These are phyloP conservation scores for Pyrocoelia pectoralis DNA, from an alignment of 2,888 invertebrate genomes.

Conservation along the genomic window DNA sequence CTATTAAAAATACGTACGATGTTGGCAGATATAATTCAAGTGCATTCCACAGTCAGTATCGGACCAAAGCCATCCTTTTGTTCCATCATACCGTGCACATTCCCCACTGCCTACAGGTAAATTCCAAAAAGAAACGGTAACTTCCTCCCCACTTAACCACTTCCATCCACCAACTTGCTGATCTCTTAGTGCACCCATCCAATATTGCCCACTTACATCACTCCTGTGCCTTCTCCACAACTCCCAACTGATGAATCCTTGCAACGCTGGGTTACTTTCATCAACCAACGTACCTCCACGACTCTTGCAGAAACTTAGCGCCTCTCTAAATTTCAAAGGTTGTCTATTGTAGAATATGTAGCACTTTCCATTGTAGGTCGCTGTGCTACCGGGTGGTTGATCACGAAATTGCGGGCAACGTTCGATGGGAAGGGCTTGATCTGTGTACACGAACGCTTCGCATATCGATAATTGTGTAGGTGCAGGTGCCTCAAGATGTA, in stretches of 20 bases:
- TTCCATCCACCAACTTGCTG: conserved; percentile 84
- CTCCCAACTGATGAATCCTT: conserved; percentile 95
- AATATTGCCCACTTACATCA: conserved; percentile 91
- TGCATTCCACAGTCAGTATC: conserved; percentile 87
- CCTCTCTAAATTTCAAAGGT: conserved; percentile 80
- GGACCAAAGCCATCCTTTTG: conserved; percentile 95
- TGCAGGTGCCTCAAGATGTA: conserved; percentile 80
- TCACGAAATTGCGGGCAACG: conserved; percentile 92
- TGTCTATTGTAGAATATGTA: conserved; percentile 93
- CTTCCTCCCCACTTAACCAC: conserved; percentile 89
- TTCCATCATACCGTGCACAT: conserved; percentile 90
- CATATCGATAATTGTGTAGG: conserved; percentile 87
- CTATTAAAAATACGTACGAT: conserved; percentile 81
- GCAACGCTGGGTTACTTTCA: conserved; percentile 91
- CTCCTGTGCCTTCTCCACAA: conserved; percentile 89
- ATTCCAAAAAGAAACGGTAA: conserved; percentile 93
- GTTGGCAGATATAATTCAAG: conserved; percentile 92
- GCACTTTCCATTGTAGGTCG: conserved; percentile 94
- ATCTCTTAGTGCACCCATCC: conserved; percentile 94
- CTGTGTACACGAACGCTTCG: conserved; percentile 94
- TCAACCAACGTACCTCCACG: conserved; percentile 77
- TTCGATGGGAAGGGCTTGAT: conserved; percentile 90
- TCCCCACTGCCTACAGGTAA: conserved; percentile 83
- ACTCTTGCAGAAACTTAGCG: conserved; percentile 79
- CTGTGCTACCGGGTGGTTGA: conserved; percentile 91